These are phyloP conservation scores for Brachionus koreanus DNA, from an alignment of 1,140 invertebrate species.

Conservation along the genomic window DNA sequence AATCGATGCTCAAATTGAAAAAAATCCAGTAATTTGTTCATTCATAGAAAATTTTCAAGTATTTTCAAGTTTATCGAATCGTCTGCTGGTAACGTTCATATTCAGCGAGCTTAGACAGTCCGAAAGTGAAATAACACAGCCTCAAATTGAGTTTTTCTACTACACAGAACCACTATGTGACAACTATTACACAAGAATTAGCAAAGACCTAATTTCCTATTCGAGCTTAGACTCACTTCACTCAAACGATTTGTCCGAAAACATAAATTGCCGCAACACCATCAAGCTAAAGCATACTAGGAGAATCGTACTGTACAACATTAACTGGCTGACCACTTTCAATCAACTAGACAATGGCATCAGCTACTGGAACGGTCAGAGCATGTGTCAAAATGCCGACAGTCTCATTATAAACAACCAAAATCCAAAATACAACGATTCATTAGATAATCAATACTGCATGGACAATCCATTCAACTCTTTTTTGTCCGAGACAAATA, in stretches of 20 bases:
- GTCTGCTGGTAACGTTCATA: neutral
- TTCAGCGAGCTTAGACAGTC: neutral
- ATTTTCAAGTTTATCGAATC: neutral
- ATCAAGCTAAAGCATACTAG: neutral
- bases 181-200: neutral
- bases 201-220: neutral
- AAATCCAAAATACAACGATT: constrained; percentile 11
- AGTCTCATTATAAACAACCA: neutral
- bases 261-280: neutral
- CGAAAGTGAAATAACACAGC: neutral
- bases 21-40: constrained; percentile 13
- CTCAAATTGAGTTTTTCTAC: constrained; percentile 32
- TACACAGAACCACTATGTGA: constrained; percentile 21
- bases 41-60: neutral
- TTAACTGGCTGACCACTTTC: neutral
- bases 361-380: neutral
- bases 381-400: neutral
- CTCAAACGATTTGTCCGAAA: neutral
- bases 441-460: neutral
- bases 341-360: neutral
- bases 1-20: constrained; percentile 26
- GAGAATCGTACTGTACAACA: constrained; percentile 14
- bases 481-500: constrained; percentile 7
- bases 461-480: constrained; percentile 28
- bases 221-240: neutral